Evolutionary conservation across 2,888 invertebrate genomes (phyloP).

Genomic region (Hedya salicella): DNA sequence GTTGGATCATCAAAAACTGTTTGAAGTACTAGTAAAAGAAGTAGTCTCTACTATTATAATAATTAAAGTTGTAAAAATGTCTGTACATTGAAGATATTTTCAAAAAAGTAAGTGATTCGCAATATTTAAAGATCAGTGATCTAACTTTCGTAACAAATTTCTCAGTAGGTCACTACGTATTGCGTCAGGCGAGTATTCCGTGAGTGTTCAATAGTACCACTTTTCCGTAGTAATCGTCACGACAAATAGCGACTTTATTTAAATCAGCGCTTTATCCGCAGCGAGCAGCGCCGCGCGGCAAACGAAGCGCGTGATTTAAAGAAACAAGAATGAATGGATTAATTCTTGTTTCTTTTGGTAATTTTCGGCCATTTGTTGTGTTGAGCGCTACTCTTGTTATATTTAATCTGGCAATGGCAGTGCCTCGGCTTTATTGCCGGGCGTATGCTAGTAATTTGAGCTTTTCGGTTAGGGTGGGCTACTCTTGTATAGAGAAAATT

Average conservation of each 20-base stretch:
- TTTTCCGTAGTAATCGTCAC: slow-evolving; percentile 59
- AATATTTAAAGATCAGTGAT: too few species aligned
- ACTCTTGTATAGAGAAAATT: too few species aligned
- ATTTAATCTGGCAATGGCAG: slow-evolving; percentile 12
- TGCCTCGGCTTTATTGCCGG: slow-evolving; percentile 1
- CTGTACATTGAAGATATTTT: too few species aligned
- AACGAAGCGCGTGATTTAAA: too few species aligned
- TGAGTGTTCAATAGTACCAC: slow-evolving; percentile 17
- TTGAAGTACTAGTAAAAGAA: too few species aligned
- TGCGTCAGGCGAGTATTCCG: not conserved
- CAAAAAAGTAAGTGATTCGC: too few species aligned
- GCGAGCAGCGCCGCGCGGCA: slow-evolving; percentile 50
- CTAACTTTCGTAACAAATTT: too few species aligned
- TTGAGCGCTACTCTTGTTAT: not conserved
- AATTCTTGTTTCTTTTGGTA: slow-evolving; percentile 18
- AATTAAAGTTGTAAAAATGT: too few species aligned
- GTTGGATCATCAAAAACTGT: too few species aligned
- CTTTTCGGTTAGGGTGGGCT: not conserved
- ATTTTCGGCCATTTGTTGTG: slow-evolving; percentile 14
- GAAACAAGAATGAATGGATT: too few species aligned
- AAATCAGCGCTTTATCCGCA: slow-evolving; percentile 71
- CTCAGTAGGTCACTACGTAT: too few species aligned
- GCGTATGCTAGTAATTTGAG: not conserved
- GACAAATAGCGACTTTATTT: slow-evolving; percentile 75
- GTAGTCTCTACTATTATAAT: too few species aligned